Evolutionary conservation across 2,113 vertebrate species (phyloP), one percentile per base, ranked within the genome.

Genomic region (Apodemus speciosus): DNA sequence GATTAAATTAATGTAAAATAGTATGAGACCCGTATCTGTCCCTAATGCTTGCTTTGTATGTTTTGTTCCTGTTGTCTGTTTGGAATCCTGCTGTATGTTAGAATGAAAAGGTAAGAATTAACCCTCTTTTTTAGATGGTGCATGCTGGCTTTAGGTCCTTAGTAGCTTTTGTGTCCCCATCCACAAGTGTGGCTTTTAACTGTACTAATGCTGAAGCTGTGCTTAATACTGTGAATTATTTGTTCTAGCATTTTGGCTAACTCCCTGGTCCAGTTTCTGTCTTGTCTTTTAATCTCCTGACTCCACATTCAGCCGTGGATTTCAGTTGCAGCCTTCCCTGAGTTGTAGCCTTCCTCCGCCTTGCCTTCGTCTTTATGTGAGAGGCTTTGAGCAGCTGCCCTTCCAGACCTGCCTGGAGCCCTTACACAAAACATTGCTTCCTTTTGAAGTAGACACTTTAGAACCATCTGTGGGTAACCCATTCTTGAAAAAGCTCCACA

Each of bases 81-180:
- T 98, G 99, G 99, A 99, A 99, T 98, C 99, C 99, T 99, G 99
- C 99, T 99, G 99, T 99, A 98, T 99, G 98, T 99, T 99, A 99
- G 99, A 99, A 99, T 99, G 99, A 99, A 98, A 99, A 99, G 99
- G 99, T 99, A 99, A 99, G 99, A 98, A 97, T 98, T 97, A 97
- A 98, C 98, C 92, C 97, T 98, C 98, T 99, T 99, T 99, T 43
- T 97, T 98, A 98, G 98, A 98, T 98, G 98, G 98, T 99, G 99
- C 99, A 99, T 99, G 99, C 98, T 98, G 95, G 89, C 94, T 16
- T 97, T 97, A 91, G 97, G 95, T 98, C 87, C 96, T 97, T 98
- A 98, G 97, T 81, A 93, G 81, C 95, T 96, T 96, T 90, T 96
- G 76, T 97, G 89, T 91, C 35, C 85, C 58, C 92, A 90, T 83